Percentiles rank a stretch among this genome's conserved stretches.
Evolutionary conservation across 2,888 invertebrate species (phyloP).

Genomic region (Drosophila limbata): DNA sequence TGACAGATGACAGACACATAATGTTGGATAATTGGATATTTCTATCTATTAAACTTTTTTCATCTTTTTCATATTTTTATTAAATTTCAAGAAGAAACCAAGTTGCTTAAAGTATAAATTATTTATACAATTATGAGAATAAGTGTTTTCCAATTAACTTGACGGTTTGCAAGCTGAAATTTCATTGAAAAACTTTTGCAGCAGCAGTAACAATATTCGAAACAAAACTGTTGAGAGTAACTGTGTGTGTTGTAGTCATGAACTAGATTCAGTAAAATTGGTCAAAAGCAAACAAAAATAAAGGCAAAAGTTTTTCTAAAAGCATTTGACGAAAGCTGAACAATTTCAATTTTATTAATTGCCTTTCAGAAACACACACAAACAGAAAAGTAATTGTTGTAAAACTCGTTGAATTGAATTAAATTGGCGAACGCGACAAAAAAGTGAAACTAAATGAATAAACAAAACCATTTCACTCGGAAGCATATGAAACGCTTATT

Average conservation of each 20-base stretch:
- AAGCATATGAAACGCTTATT: slow-evolving; percentile 22
- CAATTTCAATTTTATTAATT: slow-evolving; percentile 68
- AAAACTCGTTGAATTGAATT: slow-evolving; percentile 60
- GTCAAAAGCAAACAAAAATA: slow-evolving; percentile 23
- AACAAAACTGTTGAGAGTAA: slow-evolving; percentile 10
- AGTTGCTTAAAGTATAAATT: slow-evolving; percentile 1
- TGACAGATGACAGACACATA: too few relatives aligned
- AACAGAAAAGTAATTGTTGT: slow-evolving; percentile 6
- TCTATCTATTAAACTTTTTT: too few relatives aligned
- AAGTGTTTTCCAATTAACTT: slow-evolving; percentile 56
- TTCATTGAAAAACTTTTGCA: slow-evolving; percentile 58
- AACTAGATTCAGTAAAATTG: slow-evolving; percentile 62
- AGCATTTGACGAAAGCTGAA: slow-evolving; percentile 41
- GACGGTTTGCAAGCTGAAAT: slow-evolving; percentile 37
- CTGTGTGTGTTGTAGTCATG: slow-evolving; percentile 16
- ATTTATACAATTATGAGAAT: slow-evolving; percentile 10
- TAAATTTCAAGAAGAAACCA: neutral
- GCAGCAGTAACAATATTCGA: slow-evolving; percentile 20
- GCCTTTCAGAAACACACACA: slow-evolving; percentile 48
- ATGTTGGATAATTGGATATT: too few relatives aligned
- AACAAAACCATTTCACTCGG: slow-evolving; percentile 7
- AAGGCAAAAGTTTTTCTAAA: slow-evolving; percentile 27
- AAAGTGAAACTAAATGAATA: slow-evolving; percentile 28
- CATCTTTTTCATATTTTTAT: too few relatives aligned
- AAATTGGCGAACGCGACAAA: slow-evolving; percentile 36